Base-by-base conservation (phyloP, 1,140 invertebrate genomes). In the Drosophila sturtevanti region DNA sequence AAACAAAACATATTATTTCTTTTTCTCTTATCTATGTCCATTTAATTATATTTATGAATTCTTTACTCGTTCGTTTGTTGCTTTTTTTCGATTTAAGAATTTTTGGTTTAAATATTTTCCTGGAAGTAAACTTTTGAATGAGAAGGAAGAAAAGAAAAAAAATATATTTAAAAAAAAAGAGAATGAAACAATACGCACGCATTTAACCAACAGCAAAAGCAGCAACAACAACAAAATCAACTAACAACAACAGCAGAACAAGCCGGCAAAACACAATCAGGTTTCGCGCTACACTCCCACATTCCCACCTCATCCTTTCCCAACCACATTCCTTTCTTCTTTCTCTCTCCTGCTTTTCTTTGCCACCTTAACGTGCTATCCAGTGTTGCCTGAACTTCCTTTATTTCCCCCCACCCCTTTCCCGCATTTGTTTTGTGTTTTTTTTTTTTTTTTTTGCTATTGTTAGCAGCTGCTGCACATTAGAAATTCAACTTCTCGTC, bases 391-490 rank as follows among this genome's bases (percentile, higher is more conserved):
- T 21, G 41, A 48, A 48, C 41, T 48, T 48, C 41, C 41, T 48
- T 48, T 48, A 44, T 7, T n/a, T 7, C n/a, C 16, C 37, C 12
- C 34, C 10, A 10, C 4, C 2, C 31, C 4, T 16, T 22, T 31
- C 10, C 6, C 41, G 51, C 31, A 48, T 48, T 21, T 21, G 1
- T 21, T 21, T 44, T 18, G 10, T 10, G 18, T 21, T 14, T 41
- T 14, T 41, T 41, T 16, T 41, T 72, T 38, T 34, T 38, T 37
- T 38, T 35, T 18, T 67, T 69, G 72, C 66, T 78, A 87, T 87
- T 87, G 82, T 87, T 89, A 66, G 84, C 82, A 87, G 82, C 84
- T 87, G 82, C 82, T 89, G 82, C 82, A 86, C 68, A 87, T 82
- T 89, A 82, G 79, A 87, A 89, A 89, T 87, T 89, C 84, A 87